Evolutionary conservation across 2,888 invertebrate species (phyloP).

Genomic region (Pheosia gnoma): DNA sequence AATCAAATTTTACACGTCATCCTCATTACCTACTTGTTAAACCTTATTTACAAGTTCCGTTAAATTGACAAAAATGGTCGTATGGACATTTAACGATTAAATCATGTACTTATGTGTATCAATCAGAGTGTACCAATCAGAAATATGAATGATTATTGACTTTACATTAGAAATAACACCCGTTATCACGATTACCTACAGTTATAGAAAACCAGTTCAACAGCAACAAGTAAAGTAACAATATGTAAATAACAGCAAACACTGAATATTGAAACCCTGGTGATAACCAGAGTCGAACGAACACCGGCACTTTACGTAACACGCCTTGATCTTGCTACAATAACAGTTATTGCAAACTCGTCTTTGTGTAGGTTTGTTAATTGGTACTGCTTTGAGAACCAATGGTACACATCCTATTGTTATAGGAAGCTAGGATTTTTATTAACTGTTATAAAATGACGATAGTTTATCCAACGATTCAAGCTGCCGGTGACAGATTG

Average conservation of each 20-base stretch:
- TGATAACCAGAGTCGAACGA: slow-evolving; percentile 24
- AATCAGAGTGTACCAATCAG: no score
- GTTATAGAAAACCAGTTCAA: slow-evolving; percentile 16
- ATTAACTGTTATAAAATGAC: background rate
- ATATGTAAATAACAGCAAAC: slow-evolving; percentile 10
- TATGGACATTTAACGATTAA: no score
- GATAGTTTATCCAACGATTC: no score
- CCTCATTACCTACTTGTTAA: no score
- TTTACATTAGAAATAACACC: no score
- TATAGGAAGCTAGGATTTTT: background rate
- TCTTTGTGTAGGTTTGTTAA: background rate
- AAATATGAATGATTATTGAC: no score
- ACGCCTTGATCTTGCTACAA: slow-evolving; percentile 27
- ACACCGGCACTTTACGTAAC: slow-evolving; percentile 25
- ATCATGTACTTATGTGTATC: no score
- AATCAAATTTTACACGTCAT: no score
- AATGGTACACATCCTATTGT: background rate
- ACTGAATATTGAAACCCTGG: slow-evolving; percentile 37
- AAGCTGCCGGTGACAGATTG: no score
- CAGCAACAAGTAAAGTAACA: slow-evolving; percentile 3
- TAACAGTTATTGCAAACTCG: slow-evolving; percentile 3
- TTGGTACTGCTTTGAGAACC: background rate
- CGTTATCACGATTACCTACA: slow-evolving; percentile 9
- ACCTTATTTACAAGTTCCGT: no score
- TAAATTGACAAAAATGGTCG: no score